Conservation (phyloP, 1,140 invertebrate species). For the Bombus soroeensis region DNA sequence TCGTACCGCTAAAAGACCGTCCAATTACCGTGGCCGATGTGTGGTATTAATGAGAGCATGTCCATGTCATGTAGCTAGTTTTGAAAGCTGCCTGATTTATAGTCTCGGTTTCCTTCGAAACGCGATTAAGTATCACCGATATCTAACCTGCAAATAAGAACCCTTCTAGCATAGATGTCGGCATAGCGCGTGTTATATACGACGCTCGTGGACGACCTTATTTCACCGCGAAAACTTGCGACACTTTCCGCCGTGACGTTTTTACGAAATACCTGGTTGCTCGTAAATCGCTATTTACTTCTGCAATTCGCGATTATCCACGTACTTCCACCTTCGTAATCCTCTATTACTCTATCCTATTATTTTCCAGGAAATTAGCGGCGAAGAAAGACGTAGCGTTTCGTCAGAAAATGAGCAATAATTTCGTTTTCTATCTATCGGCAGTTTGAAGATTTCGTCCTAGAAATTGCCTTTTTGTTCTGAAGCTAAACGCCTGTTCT, state of each 20-base stretch:
- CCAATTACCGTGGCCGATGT: slow-evolving; percentile 60
- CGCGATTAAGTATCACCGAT: slow-evolving; percentile 41
- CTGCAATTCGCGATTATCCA: neutral
- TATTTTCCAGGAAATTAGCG: neutral
- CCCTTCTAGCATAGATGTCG: neutral
- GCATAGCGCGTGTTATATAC: neutral
- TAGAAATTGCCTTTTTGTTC: no score
- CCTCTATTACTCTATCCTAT: no score
- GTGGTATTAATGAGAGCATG: slow-evolving; percentile 60
- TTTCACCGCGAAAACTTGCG: slow-evolving; percentile 10
- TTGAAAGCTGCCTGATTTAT: slow-evolving; percentile 62
- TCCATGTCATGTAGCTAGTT: slow-evolving; percentile 58
- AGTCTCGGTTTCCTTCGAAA: slow-evolving; percentile 44
- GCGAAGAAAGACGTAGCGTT: no score
- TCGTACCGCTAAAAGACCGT: slow-evolving; percentile 20
- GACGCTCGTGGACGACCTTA: slow-evolving; percentile 12
- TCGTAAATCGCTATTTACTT: slow-evolving; percentile 21
- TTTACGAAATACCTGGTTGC: slow-evolving; percentile 12
- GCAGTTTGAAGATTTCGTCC: no score
- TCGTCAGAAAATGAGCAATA: no score
- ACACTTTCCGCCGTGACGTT: slow-evolving; percentile 7
- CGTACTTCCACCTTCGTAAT: neutral
- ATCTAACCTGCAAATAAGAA: slow-evolving; percentile 4
- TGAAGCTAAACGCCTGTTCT: no score
- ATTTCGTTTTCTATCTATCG: no score